Base-by-base conservation (phyloP, 2,113 vertebrate genomes). In the Machaerirhynchus nigripectus region DNA sequence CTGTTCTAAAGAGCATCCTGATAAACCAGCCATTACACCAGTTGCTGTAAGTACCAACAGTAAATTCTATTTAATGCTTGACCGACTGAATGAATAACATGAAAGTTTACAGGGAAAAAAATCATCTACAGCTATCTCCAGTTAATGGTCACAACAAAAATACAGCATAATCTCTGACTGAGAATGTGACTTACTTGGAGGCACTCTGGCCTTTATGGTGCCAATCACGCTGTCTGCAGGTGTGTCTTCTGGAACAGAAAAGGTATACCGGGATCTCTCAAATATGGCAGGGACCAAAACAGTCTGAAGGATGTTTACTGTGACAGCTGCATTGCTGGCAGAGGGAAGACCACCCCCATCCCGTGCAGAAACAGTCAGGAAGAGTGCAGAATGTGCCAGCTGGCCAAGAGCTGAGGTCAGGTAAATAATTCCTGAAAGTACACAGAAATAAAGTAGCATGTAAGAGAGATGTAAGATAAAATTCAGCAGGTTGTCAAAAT, bases 331-430 rank as follows among this genome's bases (percentile, higher is more conserved):
- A 21, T 98, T 98, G 47, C 56, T 63, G 77, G 81, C 64, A 15
- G 99, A 98, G 27, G 90, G 60, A 80, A 98, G 94, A 11, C 98
- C 99, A 11, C 96, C 98, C 4, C 99, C 98, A 11, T 99, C 99
- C 57, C 21, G 94, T 0, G 99, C 99, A 47, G 97, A 97, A 84
- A 99, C 87, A 16, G 90, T 95, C 91, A 99, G 93, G 42, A 95
- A 95, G 37, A 99, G 77, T 1, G 82, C 98, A 71, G 97, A 97
- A 30, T 6, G 95, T 18, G 97, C 96, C 97, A 99, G 79, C 28
- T 98, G 98, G 60, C 95, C 96, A 61, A 99, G 97, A 56, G 97
- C 22, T 75, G 99, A 99, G 70, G 97, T 95, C 77, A 99, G 96
- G 94, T 98, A 98, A 89, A 99, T 97, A 90, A 97, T 97, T 86